Percentiles rank a stretch among this genome's conserved stretches.
Evolutionary conservation across 2,888 invertebrate genomes (phyloP).

Genomic region (Metellina segmentata): DNA sequence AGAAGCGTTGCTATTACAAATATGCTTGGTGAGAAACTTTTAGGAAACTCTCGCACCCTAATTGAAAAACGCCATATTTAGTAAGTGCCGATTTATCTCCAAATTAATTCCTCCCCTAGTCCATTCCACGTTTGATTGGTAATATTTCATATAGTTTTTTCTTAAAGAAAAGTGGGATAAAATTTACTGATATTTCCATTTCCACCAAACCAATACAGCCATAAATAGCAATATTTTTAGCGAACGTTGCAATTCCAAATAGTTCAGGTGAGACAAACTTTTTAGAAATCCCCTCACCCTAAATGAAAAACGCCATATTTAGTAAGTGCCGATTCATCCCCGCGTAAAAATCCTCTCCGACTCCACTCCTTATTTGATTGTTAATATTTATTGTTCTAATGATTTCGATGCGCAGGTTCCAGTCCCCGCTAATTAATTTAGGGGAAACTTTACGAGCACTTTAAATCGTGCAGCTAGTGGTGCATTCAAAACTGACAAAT

Average conservation of each 20-base stretch:
- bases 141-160: conserved; percentile 22
- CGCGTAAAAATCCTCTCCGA: conserved; percentile 6
- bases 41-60: background rate
- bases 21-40: no score
- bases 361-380: conserved; percentile 44
- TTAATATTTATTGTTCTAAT: conserved; percentile 67
- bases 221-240: no score
- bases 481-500: conserved; percentile 67
- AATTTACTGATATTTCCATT: no score
- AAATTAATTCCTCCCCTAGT: conserved; percentile 2
- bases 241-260: no score
- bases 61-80: conserved; percentile 20
- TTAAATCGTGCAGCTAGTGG: conserved; percentile 54
- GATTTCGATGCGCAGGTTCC: conserved; percentile 42
- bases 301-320: conserved; percentile 23
- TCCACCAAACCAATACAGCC: no score
- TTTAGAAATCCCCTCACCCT: background rate
- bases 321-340: conserved; percentile 16
- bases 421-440: conserved; percentile 67
- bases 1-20: no score
- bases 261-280: no score
- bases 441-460: conserved; percentile 65
- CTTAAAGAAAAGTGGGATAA: no score
- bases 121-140: conserved; percentile 42
- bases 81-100: conserved; percentile 20